Evolutionary conservation across 2,888 invertebrate species (phyloP).

Genomic region (Meteorus cinctellus): DNA sequence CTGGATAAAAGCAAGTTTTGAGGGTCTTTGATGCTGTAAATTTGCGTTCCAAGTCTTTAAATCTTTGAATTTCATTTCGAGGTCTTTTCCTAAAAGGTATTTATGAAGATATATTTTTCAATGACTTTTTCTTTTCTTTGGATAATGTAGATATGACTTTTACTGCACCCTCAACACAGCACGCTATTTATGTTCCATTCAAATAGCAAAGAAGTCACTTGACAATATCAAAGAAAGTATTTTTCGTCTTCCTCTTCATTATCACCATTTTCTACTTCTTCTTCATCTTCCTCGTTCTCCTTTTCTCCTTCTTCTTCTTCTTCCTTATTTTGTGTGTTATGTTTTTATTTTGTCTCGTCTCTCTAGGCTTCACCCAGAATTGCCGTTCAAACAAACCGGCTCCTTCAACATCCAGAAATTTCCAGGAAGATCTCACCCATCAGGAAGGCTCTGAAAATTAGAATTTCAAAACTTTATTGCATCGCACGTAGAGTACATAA

Average conservation of each 20-base stretch:
- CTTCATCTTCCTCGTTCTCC: neutral
- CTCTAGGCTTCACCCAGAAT: slow-evolving; percentile 3
- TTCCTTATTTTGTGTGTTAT: neutral
- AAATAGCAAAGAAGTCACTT: neutral
- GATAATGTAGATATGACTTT: neutral
- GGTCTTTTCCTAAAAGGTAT: neutral
- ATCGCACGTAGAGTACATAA: neutral
- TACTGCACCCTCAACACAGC: neutral
- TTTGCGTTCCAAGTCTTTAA: neutral
- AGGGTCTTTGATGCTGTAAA: neutral
- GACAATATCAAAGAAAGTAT: neutral
- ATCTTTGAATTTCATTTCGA: neutral
- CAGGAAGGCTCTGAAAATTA: neutral
- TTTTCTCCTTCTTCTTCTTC: neutral
- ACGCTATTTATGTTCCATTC: neutral
- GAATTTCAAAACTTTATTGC: slow-evolving; percentile 15
- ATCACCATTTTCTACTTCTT: neutral
- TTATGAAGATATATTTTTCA: neutral
- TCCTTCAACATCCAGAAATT: neutral
- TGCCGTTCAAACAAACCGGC: slow-evolving; percentile 6
- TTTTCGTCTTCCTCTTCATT: neutral
- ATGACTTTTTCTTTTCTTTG: neutral
- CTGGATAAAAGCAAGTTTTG: neutral
- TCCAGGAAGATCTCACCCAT: neutral
- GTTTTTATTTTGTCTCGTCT: slow-evolving; percentile 3